These are phyloP conservation scores for Cyclophora punctaria DNA, from an alignment of 2,888 invertebrate genomes.

Conservation along the genomic window DNA sequence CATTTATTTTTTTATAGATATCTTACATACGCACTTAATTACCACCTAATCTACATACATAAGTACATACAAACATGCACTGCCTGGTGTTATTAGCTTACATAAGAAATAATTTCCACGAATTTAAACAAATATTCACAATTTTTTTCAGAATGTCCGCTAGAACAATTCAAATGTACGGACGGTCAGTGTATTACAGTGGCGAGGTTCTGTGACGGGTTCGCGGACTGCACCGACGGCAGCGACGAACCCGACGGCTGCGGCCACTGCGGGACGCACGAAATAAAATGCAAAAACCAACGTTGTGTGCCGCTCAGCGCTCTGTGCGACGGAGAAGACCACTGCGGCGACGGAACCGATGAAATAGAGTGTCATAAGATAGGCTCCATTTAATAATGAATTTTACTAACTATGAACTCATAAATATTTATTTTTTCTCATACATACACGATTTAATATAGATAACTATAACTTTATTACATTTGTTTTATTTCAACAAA, in stretches of 20 bases:
- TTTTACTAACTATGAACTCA: too few species aligned
- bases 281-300: constrained; percentile 61
- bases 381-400: too few species aligned
- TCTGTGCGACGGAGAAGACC: constrained; percentile 79
- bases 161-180: constrained; percentile 72
- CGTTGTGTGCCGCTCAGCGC: constrained; percentile 77
- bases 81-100: too few species aligned
- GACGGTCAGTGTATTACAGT: constrained; percentile 79
- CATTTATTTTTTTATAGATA: too few species aligned
- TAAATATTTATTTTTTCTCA: too few species aligned
- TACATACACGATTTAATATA: too few species aligned
- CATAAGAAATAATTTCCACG: background rate
- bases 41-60: too few species aligned
- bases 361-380: constrained; percentile 70
- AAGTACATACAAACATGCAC: too few species aligned
- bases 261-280: constrained; percentile 71
- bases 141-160: constrained; percentile 58
- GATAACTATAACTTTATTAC: too few species aligned
- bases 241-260: constrained; percentile 80
- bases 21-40: too few species aligned
- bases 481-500: too few species aligned
- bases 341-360: constrained; percentile 81
- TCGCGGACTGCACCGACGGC: constrained; percentile 78
- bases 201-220: constrained; percentile 81
- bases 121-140: background rate